These are phyloP conservation scores for Homarus americanus DNA, from an alignment of 1,140 invertebrate genomes.

Conservation along the genomic window DNA sequence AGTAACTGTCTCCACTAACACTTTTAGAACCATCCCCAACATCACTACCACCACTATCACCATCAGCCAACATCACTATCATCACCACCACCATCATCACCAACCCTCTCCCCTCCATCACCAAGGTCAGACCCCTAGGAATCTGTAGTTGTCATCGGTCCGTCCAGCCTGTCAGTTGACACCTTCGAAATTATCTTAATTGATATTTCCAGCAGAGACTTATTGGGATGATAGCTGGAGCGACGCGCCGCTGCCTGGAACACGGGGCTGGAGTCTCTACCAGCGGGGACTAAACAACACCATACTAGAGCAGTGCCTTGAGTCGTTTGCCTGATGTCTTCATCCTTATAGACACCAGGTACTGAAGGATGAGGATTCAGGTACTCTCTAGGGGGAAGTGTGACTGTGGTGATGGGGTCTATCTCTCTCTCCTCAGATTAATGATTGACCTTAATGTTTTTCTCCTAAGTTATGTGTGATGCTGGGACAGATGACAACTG, in stretches of 20 bases:
- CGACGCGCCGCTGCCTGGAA: not conserved
- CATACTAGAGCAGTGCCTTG: too few species aligned
- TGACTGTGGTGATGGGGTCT: too few species aligned
- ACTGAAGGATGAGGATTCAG: too few species aligned
- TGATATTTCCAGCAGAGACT: slow-evolving; percentile 53
- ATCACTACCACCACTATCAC: too few species aligned
- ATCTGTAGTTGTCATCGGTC: slow-evolving; percentile 52
- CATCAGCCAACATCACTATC: not conserved
- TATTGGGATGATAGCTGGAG: not conserved
- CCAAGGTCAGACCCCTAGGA: slow-evolving; percentile 11
- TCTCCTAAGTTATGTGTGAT: too few species aligned
- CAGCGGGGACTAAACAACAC: too few species aligned
- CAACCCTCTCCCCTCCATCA: not conserved
- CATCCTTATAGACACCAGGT: not conserved
- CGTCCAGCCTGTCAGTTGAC: slow-evolving; percentile 32
- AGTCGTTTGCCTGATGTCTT: not conserved
- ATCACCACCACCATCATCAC: not conserved
- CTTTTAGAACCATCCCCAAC: too few species aligned
- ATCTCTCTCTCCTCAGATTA: too few species aligned
- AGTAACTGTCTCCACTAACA: too few species aligned
- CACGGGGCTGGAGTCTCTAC: not conserved
- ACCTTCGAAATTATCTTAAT: slow-evolving; percentile 60
- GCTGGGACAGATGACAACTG: too few species aligned
- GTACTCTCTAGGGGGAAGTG: too few species aligned
- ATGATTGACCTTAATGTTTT: too few species aligned